Evolutionary conservation across 2,888 invertebrate genomes (phyloP), one percentile per base, ranked within the genome.

Genomic region (Sicus ferrugineus): DNA sequence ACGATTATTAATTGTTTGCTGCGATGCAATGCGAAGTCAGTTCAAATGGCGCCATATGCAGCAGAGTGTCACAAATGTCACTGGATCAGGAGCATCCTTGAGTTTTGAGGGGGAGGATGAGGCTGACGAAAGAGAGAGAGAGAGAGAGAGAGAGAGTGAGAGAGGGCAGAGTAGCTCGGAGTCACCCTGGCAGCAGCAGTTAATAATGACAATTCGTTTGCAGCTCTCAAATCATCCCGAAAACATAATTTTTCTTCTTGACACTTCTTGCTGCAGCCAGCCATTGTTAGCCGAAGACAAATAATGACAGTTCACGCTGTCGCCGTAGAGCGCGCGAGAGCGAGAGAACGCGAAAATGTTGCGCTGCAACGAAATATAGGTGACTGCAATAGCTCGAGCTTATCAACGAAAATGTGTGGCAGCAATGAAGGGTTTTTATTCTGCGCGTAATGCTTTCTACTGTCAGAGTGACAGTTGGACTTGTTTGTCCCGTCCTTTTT

Each of bases 1-100:
- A 54, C 50, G 63, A 68, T 68, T 63, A 68, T 68, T 68, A 68
- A 68, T 68, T 68, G 68, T 67, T 67, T 67, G 58, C 34, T 63
- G 52, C 62, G 42, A 52, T 50, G 63, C 68, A 56, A 46, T 62
- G 54, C 42, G 28, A 42, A 68, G 9, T 42, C 38, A 48, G 19
- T 21, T 42, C 54, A 48, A 63, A 52, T 69, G 69, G 58, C 69
- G 65, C 69, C 69, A 69, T 64, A 64, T 69, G 69, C 34, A 56
- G 50, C 64, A 28, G 59, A 31, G 56, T 64, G 64, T 42, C 56
- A 31, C 30, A 58, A 64, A 31, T 68, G 62, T 68, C 64, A 34
- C 38, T 34, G 14, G n/a, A 58, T 42, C 42, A 54, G 28, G 16
- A 54, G 23, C 28, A 26, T 21, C 9, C 9, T 26, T 23, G 54